A percentile compares a stretch with the other conserved stretches of the same genome.
phyloP scores from a whole-genome alignment of 2,113 vertebrate genomes.

The Todiramphus saurophagus region DNA sequence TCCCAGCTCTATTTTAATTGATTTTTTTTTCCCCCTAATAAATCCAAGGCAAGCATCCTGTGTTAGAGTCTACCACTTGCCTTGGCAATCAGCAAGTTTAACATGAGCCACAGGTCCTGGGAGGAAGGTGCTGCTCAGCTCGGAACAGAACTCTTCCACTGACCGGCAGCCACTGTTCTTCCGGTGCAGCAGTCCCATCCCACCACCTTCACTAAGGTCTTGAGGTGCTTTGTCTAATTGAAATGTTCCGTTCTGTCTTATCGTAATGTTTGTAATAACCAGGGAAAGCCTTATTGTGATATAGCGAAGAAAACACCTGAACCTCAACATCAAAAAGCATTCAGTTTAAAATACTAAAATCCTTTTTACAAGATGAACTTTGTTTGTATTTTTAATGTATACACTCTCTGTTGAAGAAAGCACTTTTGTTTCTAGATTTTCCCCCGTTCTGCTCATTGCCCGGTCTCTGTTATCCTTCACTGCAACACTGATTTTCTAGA shows the following conservation, averaged over 20 bases:
- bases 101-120: fast-evolving
- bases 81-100: background rate
- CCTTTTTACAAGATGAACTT: background rate
- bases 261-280: background rate
- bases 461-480: background rate
- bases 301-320: background rate
- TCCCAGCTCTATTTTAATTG: background rate
- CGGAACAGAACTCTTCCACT: background rate
- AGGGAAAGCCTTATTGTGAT: background rate
- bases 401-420: background rate
- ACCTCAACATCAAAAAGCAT: background rate
- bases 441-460: background rate
- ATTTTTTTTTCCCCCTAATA: background rate
- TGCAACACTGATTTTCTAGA: background rate
- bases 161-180: background rate
- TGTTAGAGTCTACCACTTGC: background rate
- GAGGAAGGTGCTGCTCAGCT: background rate
- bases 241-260: background rate
- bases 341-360: background rate
- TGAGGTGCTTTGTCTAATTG: background rate
- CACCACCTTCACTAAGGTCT: background rate
- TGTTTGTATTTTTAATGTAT: background rate
- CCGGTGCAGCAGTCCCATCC: background rate
- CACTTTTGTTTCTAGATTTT: background rate
- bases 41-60: background rate